phyloP scores from a whole-genome alignment of 2,113 vertebrate species.

The Clarias batrachus region DNA sequence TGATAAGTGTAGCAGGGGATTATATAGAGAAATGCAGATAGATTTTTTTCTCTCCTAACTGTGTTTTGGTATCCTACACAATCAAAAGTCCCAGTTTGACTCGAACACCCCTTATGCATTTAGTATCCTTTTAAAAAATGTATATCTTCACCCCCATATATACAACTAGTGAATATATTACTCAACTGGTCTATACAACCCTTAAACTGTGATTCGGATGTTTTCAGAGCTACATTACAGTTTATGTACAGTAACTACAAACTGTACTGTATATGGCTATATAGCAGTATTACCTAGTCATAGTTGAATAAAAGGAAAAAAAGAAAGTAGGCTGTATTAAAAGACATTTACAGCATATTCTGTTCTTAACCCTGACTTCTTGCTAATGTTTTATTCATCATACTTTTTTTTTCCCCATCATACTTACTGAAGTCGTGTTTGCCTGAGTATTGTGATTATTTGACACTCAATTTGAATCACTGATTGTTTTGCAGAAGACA shows the following conservation, averaged over 20 bases:
- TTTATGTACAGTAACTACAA: not conserved
- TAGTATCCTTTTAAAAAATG: not conserved
- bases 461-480: not conserved
- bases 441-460: constrained; percentile 10
- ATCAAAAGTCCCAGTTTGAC: too few species aligned
- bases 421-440: not conserved
- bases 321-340: not conserved
- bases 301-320: not conserved
- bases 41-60: too few species aligned
- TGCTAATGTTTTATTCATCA: not conserved
- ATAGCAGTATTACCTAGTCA: not conserved
- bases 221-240: not conserved
- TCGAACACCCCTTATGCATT: not conserved
- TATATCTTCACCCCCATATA: not conserved
- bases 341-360: not conserved
- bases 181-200: not conserved
- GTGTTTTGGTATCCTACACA: too few species aligned
- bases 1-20: too few species aligned
- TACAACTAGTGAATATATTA: not conserved
- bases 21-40: too few species aligned
- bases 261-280: not conserved
- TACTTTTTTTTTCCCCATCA: not conserved
- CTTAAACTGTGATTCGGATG: not conserved
- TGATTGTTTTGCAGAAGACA: constrained; percentile 32
- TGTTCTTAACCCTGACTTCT: not conserved